These are phyloP conservation scores for Neodontobutis hainanensis DNA, from an alignment of 2,113 vertebrate species.

Conservation along the genomic window DNA sequence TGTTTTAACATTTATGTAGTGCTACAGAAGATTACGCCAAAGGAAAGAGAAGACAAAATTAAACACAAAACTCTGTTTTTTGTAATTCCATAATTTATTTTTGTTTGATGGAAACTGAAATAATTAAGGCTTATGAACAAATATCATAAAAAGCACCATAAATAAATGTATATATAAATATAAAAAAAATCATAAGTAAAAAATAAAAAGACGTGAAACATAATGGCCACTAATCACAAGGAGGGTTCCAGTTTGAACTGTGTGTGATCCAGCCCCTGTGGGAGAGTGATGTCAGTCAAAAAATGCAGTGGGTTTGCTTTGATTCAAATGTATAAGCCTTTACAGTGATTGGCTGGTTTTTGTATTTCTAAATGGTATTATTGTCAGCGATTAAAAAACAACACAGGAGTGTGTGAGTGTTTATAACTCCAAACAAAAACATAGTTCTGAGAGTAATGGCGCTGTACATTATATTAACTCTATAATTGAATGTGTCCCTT, in stretches of 20 bases:
- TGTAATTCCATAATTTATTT: constrained; percentile 77
- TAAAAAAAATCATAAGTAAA: constrained; percentile 78
- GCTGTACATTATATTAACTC: not conserved
- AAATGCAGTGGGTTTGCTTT: constrained; percentile 24
- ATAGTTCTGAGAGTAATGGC: not conserved
- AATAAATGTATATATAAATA: constrained; percentile 82
- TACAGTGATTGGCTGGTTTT: constrained; percentile 44
- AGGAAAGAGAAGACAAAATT: constrained; percentile 8
- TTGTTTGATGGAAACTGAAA: constrained; percentile 83
- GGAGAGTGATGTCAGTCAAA: constrained; percentile 13
- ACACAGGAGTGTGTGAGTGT: constrained; percentile 5
- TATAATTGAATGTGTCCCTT: constrained; percentile 7
- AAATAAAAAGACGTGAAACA: constrained; percentile 77
- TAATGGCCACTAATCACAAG: constrained; percentile 72
- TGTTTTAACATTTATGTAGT: no score
- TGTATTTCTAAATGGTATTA: not conserved
- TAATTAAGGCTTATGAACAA: constrained; percentile 86
- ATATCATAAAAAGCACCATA: constrained; percentile 85
- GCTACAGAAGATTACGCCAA: no score
- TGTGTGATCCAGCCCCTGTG: constrained; percentile 39
- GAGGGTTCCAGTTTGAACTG: constrained; percentile 50
- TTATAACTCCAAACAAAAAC: constrained; percentile 15
- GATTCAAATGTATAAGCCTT: constrained; percentile 24
- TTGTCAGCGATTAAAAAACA: constrained; percentile 7
- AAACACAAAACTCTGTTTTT: constrained; percentile 12